Base-by-base conservation (phyloP, 2,888 invertebrate genomes). In the Drosophila yooni region DNA sequence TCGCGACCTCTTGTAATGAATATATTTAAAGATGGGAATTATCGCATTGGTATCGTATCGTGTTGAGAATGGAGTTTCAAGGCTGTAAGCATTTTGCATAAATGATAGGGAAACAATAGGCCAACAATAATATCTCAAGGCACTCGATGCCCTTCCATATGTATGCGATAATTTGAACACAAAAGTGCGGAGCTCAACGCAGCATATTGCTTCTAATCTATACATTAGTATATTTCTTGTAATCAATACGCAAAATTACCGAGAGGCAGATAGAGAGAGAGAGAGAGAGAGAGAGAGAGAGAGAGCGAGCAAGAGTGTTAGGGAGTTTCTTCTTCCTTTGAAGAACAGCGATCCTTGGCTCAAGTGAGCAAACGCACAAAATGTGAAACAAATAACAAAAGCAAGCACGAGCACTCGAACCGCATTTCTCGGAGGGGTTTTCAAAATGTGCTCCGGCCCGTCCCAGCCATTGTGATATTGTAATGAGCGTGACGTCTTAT, bases 311-410 rank as follows among this genome's bases (percentile, higher is more conserved):
- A 29, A 70, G 57, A 40, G 34, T 3, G 21, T 15, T 25, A 6
- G 40, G 43, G 38, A 61, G 69, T 69, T 70, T 38, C 52, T 58
- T 65, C 31, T 63, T 65, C 29, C 48, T 66, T 76, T 86, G 74
- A 79, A 81, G 79, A 79, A 81, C 81, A n/a, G 58, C 78, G 81
- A 70, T 74, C 76, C 70, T 76, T 69, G 27, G 61, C 75, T 89
- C 71, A 85, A 84, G 84, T 84, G 84, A 84, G 89, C 84, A 84
- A 84, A 70, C 66, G 71, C 70, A 75, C 69, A 66, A 74, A 88
- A 83, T 84, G 72, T 77, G 89, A 89, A 85, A 85, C 89, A 85
- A 84, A 89, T 83, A 85, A 89, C 88, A 87, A 85, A 74, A 86
- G 70, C 68, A 54, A 75, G 57, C 63, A 54, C 52, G 36, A 57